phyloP scores from a whole-genome alignment of 2,888 invertebrate species.

The Parnassius mnemosyne region DNA sequence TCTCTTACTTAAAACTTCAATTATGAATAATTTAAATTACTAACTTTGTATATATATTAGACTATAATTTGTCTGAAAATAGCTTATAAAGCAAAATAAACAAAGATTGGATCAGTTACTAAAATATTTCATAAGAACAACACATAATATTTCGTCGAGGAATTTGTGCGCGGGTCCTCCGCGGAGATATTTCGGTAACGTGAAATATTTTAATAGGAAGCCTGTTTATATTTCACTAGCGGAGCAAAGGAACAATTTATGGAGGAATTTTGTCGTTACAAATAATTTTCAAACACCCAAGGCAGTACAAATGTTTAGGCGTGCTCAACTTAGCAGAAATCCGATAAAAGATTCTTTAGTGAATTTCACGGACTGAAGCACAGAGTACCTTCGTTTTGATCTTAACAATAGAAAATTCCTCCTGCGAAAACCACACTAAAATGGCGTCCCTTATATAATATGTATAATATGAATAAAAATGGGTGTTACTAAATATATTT shows the following conservation, averaged over 20 bases:
- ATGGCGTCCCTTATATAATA: neutral
- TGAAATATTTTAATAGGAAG: slow-evolving; percentile 5
- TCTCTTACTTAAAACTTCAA: no score
- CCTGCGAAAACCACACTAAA: slow-evolving; percentile 9
- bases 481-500: slow-evolving; percentile 6
- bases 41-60: no score
- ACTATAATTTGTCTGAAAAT: no score
- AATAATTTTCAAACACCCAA: slow-evolving; percentile 16
- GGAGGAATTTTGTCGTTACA: slow-evolving; percentile 13
- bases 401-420: slow-evolving; percentile 22
- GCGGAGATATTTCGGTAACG: slow-evolving; percentile 2
- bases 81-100: no score
- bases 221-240: slow-evolving; percentile 3
- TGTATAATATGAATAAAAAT: slow-evolving; percentile 1
- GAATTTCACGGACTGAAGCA: slow-evolving; percentile 23
- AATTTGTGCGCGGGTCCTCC: neutral
- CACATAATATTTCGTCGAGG: neutral
- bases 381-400: slow-evolving; percentile 20
- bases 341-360: slow-evolving; percentile 23
- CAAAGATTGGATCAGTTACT: no score
- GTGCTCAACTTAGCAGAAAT: slow-evolving; percentile 22
- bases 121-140: neutral
- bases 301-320: slow-evolving; percentile 18
- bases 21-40: no score
- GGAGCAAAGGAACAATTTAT: slow-evolving; percentile 11